Base-by-base conservation (phyloP, 2,113 vertebrate species). In the Oplegnathus fasciatus region DNA sequence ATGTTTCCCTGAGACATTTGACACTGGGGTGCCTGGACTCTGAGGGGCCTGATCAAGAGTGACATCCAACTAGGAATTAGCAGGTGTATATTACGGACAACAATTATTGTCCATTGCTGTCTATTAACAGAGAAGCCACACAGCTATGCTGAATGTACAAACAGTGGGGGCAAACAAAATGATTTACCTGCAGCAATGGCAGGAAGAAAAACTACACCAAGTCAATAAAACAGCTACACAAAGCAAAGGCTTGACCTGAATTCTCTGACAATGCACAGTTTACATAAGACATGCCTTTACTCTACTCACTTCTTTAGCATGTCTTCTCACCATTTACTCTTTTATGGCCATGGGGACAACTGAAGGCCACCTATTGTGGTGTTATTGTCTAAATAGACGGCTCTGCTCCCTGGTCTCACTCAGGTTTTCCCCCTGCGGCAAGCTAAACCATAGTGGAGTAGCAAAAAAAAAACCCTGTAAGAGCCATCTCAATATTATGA, bases 201-300 rank as follows among this genome's bases (percentile, higher is more conserved):
- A 55, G 2, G 6, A 46, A 26, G 17, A 32, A 42, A 54, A 52
- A n/a, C n/a, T n/a, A n/a, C n/a, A n/a, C n/a, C n/a, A n/a, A n/a
- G n/a, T n/a, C n/a, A n/a, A n/a, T n/a, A n/a, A n/a, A n/a, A n/a
- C 40, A 70, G 37, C 4, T 9, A 48, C 42, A 84, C 71, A 89
- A 82, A 65, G 65, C 8, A 28, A 80, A 34, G 34, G n/a, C 30
- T 32, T 81, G 77, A 86, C 82, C 73, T 70, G 28, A 62, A 76
- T 88, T 52, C 50, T 17, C 40, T 61, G 15, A 76, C 60, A 89
- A 89, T 82, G 34, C 15, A 74, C 10, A 68, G 76, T 78, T 88
- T 81, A 85, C 44, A 84, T 81, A 86, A 80, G 68, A 11, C 15
- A 11, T 30, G n/a, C 14, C 22, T 66, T 50, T 65, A 69, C 32